Conservation (phyloP, 2,888 invertebrate species). For the Carcina quercana region DNA sequence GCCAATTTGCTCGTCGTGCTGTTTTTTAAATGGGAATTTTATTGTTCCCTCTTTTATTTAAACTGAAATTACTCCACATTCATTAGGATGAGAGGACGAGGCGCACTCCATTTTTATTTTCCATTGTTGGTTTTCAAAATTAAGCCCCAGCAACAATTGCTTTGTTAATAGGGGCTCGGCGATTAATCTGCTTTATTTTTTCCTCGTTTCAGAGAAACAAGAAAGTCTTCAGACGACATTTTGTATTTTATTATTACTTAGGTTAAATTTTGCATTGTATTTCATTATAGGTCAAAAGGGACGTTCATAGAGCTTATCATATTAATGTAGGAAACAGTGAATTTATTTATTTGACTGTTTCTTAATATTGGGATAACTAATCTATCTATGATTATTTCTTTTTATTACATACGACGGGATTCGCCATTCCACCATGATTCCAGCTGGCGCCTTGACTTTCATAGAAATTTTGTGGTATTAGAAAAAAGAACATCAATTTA, state of each 20-base stretch:
- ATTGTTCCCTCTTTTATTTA: slow-evolving; percentile 67
- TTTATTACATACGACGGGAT: no score
- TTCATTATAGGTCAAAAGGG: slow-evolving; percentile 1
- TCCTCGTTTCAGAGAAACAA: slow-evolving; percentile 35
- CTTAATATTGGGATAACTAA: no score
- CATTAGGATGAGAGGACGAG: slow-evolving; percentile 57
- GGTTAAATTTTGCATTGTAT: slow-evolving; percentile 23
- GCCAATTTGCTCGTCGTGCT: slow-evolving; percentile 60
- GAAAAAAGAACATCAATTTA: no score
- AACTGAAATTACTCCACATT: slow-evolving; percentile 69
- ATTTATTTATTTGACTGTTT: no score
- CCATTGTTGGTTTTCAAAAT: slow-evolving; percentile 70
- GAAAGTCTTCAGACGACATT: slow-evolving; percentile 30
- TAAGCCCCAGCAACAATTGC: slow-evolving; percentile 65
- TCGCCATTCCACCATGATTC: no score
- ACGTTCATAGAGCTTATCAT: no score
- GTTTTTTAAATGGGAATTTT: slow-evolving; percentile 63
- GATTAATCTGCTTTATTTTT: slow-evolving; percentile 52
- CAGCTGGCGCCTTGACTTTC: no score
- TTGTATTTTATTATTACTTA: slow-evolving; percentile 25
- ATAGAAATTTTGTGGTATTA: no score
- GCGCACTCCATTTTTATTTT: slow-evolving; percentile 63
- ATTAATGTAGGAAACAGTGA: no score
- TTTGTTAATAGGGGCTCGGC: slow-evolving; percentile 61
- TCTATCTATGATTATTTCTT: no score